Evolutionary conservation across 2,113 vertebrate species (phyloP).

Genomic region (Thalassarche chlororhynchos): DNA sequence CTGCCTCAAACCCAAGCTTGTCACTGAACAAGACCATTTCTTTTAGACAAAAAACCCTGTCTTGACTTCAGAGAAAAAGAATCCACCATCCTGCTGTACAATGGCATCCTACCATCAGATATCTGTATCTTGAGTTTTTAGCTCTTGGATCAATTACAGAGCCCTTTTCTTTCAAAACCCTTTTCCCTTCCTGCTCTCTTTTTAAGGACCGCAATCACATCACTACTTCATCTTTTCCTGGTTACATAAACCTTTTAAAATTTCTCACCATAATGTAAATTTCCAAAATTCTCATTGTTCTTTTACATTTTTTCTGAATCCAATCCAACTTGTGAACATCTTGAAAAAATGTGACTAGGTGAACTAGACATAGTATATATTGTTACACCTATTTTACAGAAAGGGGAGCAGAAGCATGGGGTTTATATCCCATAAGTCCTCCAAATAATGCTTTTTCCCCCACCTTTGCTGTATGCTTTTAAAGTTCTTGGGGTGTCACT

Average conservation of each 20-base stretch:
- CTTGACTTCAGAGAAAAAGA: not conserved
- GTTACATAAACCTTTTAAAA: not conserved
- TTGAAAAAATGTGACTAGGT: not conserved
- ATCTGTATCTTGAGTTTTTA: not conserved
- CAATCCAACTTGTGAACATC: not conserved
- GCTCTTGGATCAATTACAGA: not conserved
- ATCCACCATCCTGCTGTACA: not conserved
- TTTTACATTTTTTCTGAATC: not conserved
- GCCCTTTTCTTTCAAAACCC: not conserved
- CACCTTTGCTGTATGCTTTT: not conserved
- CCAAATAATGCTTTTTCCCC: not conserved
- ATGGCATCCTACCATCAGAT: not conserved
- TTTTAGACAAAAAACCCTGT: not conserved
- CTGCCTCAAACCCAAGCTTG: not conserved
- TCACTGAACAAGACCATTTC: not conserved
- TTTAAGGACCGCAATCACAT: not conserved
- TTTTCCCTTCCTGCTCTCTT: not conserved
- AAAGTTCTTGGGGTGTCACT: not conserved
- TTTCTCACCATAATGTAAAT: not conserved
- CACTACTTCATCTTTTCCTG: not conserved
- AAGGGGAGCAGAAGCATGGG: not conserved
- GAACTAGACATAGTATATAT: not conserved
- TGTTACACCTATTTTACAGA: not conserved
- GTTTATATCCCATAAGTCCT: not conserved
- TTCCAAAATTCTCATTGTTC: not conserved